phyloP scores from a whole-genome alignment of 2,797 vertebrate species.

The Gymnothorax javanicus region DNA sequence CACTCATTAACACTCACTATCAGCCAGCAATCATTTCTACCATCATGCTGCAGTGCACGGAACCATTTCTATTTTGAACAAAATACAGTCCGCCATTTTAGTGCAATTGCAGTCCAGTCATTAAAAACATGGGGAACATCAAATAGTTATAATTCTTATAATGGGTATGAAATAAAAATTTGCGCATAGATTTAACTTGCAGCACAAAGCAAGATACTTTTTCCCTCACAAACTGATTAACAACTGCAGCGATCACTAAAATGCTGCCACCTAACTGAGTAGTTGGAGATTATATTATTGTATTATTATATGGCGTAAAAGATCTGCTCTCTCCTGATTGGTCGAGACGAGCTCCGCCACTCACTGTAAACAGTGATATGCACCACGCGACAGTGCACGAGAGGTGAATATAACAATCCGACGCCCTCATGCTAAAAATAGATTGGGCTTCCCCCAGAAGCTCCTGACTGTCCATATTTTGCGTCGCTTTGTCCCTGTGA shows the following conservation, averaged over 20 bases:
- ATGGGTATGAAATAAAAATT: neutral
- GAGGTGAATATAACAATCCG: no score
- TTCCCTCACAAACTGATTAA: neutral
- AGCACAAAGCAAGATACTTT: neutral
- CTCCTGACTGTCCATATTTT: no score
- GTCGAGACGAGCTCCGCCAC: no score
- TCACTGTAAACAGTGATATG: no score
- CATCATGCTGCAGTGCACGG: neutral
- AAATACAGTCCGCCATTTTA: slow-evolving; percentile 19
- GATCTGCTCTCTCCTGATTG: no score
- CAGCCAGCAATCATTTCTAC: slow-evolving; percentile 7
- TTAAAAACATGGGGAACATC: neutral
- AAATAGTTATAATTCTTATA: neutral
- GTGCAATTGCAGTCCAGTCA: neutral
- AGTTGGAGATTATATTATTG: neutral
- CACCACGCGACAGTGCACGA: no score
- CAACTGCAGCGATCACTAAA: neutral
- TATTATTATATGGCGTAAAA: no score
- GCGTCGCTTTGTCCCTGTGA: no score
- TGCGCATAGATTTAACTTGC: neutral
- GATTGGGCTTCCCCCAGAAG: no score
- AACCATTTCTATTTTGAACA: neutral
- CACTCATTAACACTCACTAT: slow-evolving; percentile 4
- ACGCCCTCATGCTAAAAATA: no score
- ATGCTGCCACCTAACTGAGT: neutral